Base-by-base conservation (phyloP, 2,888 invertebrate genomes). In the Tortrix viridana region DNA sequence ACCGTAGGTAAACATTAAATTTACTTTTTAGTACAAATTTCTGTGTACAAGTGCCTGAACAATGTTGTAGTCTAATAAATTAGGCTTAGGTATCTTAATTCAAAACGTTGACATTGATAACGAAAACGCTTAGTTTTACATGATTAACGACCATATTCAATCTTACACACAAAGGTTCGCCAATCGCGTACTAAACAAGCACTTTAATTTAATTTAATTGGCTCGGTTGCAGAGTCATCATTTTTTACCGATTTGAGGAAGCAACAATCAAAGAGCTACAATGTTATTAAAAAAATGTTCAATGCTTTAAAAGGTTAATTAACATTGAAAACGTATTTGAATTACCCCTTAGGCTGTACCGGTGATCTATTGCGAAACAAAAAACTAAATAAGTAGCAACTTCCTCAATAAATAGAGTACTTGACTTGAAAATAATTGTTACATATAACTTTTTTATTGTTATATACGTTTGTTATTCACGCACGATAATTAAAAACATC, bases 221-320 rank as follows among this genome's bases (percentile, higher is more conserved):
- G 7, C 37, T 56, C 50, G 7, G 43, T 37, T 56, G 41, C 53
- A 22, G 47, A 47, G 47, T 57, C 52, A 48, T 53, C 41, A 57
- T 63, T 63, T 55, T 63, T 63, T 63, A 57, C 57, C 41, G 14
- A 53, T 41, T 47, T 41, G 46, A 57, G 63, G 63, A 63, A 58
- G 56, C 50, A 62, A 50, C 46, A 37, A 41, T 37, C 38, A 19
- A 56, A 62, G 41, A 52, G 38, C 20, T 32, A 63, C 46, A 48
- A 63, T 52, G 47, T 53, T 47, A 63, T 57, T 63, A 37, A 22
- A 19, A 48, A 20, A 63, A 47, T 32, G 52, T 57, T 53, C 43
- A 19, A 57, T 57, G n/a, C 16, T 41, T 47, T 57, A 47, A 32
- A 23, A 26, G 47, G 44, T 38, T 57, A 52, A 63, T 57, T 57